phyloP scores from a whole-genome alignment of 1,140 invertebrate genomes.

The Lordiphosa clarofinis region DNA sequence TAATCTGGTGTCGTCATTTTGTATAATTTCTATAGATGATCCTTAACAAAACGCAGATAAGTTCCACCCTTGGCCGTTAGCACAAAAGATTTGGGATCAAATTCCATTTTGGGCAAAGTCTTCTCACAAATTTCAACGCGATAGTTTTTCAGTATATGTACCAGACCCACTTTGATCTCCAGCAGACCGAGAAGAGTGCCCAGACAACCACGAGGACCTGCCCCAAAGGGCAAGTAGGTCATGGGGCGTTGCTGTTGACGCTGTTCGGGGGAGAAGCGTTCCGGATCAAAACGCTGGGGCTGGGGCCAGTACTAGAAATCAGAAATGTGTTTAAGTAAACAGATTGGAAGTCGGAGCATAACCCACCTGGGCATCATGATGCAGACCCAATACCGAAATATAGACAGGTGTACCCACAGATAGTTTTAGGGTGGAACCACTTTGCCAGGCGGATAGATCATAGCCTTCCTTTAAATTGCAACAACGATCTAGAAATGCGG shows the following conservation, averaged over 20 bases:
- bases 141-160: slow-evolving; percentile 81
- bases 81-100: slow-evolving; percentile 69
- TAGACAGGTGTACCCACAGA: slow-evolving; percentile 58
- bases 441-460: slow-evolving; percentile 79
- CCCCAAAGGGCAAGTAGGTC: slow-evolving; percentile 79
- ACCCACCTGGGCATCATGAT: slow-evolving; percentile 54
- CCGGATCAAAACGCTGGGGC: slow-evolving; percentile 81
- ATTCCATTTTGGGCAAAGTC: slow-evolving; percentile 76
- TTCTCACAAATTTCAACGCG: slow-evolving; percentile 68
- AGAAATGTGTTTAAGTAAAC: slow-evolving; percentile 79
- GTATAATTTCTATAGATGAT: slow-evolving; percentile 25
- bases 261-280: slow-evolving; percentile 80
- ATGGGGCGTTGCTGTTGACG: slow-evolving; percentile 60
- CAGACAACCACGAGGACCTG: slow-evolving; percentile 81
- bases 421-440: slow-evolving; percentile 23
- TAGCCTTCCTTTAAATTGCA: slow-evolving; percentile 54
- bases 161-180: slow-evolving; percentile 84
- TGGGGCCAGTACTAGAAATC: slow-evolving; percentile 62
- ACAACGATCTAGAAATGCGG: slow-evolving; percentile 81
- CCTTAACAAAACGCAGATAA: slow-evolving; percentile 41
- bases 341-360: background rate
- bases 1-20: background rate
- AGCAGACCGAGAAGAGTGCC: slow-evolving; percentile 84
- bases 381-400: slow-evolving; percentile 68
- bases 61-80: slow-evolving; percentile 74